Evolutionary conservation across 2,113 vertebrate genomes (phyloP).

Genomic region (Tylochromis polylepis): DNA sequence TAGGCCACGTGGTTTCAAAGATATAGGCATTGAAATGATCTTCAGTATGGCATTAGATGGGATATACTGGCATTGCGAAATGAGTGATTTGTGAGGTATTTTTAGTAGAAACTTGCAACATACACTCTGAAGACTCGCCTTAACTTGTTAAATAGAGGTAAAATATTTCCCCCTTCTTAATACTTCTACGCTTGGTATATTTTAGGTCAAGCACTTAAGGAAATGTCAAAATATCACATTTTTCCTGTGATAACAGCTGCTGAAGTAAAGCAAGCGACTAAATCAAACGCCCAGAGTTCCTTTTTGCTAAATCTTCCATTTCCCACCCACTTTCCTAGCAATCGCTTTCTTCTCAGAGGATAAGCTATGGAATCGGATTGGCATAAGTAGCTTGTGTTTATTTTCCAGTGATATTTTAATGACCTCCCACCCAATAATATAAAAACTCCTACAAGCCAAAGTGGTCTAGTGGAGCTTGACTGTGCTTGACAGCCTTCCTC

Average conservation of each 20-base stretch:
- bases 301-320: conserved; percentile 5
- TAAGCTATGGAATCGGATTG: conserved; percentile 70
- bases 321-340: conserved; percentile 3
- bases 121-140: neutral
- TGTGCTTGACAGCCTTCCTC: conserved; percentile 63
- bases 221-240: neutral
- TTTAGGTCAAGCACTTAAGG: neutral
- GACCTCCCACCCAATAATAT: neutral
- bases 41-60: neutral
- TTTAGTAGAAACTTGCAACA: neutral
- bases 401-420: conserved; percentile 68
- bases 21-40: neutral
- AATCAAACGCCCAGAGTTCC: conserved; percentile 9
- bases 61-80: neutral
- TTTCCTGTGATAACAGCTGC: conserved; percentile 11
- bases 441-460: conserved; percentile 48
- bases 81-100: neutral
- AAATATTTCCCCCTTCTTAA: neutral
- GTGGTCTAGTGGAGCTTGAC: conserved; percentile 64
- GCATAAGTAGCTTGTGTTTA: conserved; percentile 70
- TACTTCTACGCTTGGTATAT: neutral
- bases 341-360: conserved; percentile 53
- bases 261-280: conserved; percentile 12
- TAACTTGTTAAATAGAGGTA: neutral
- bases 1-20: neutral